These are phyloP conservation scores for Lordiphosa andalusiaca DNA, from an alignment of 2,888 invertebrate species.

Conservation along the genomic window DNA sequence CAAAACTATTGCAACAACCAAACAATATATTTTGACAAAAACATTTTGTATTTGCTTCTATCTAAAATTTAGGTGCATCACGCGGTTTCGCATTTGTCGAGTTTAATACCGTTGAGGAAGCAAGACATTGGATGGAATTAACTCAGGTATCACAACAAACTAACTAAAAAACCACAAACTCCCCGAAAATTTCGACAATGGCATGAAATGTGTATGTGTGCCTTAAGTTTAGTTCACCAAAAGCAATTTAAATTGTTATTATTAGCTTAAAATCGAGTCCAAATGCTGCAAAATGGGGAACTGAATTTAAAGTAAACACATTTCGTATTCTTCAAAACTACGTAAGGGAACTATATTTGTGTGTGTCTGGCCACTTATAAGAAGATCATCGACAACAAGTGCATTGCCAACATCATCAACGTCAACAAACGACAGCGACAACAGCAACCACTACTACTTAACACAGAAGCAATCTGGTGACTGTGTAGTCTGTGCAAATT, in stretches of 20 bases:
- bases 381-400: background rate
- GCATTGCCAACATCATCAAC: background rate
- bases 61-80: constrained; percentile 91
- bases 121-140: constrained; percentile 94
- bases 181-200: background rate
- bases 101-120: constrained; percentile 93
- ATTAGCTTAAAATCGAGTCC: no score
- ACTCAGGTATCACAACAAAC: constrained; percentile 83
- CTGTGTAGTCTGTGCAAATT: constrained; percentile 77
- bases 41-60: constrained; percentile 83
- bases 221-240: constrained; percentile 7
- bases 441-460: constrained; percentile 18
- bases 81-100: constrained; percentile 96
- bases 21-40: constrained; percentile 28
- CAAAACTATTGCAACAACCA: constrained; percentile 14
- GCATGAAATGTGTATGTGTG: background rate
- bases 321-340: background rate
- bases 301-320: constrained; percentile 6
- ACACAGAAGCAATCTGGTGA: constrained; percentile 76
- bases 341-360: background rate
- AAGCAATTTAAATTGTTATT: background rate
- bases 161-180: background rate
- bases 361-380: background rate
- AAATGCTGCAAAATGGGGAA: background rate
- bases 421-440: background rate